These are phyloP conservation scores for Muntiacus muntjak DNA, from an alignment of 2,113 vertebrate species.

Conservation along the genomic window DNA sequence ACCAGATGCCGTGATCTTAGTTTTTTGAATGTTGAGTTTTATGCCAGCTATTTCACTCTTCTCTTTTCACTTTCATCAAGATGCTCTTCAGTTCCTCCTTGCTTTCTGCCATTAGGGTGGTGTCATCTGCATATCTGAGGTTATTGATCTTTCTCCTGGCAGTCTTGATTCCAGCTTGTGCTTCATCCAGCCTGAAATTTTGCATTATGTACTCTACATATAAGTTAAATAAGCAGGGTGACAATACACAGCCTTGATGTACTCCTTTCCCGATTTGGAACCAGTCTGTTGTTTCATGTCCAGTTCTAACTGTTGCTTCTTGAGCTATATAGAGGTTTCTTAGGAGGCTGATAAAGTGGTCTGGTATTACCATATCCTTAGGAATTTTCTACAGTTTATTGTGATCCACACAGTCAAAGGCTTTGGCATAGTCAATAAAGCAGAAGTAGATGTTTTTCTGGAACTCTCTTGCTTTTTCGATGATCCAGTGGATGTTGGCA, in stretches of 20 bases:
- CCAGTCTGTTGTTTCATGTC: background rate
- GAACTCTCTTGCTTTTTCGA: background rate
- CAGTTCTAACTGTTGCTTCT: background rate
- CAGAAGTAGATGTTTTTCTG: background rate
- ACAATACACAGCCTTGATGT: background rate
- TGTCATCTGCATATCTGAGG: background rate
- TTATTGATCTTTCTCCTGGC: background rate
- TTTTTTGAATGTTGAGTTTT: background rate
- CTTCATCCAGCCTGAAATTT: background rate
- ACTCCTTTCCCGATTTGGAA: background rate
- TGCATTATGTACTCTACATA: background rate
- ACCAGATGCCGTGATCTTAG: background rate
- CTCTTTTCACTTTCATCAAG: background rate
- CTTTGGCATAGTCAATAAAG: background rate
- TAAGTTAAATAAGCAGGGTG: background rate
- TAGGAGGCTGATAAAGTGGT: background rate
- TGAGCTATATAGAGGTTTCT: background rate
- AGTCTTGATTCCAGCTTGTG: background rate
- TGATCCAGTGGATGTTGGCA: background rate
- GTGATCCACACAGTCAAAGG: background rate
- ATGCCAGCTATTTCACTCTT: background rate
- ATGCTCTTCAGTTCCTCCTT: background rate
- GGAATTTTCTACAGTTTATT: background rate
- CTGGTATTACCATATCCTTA: background rate
- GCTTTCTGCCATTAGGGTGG: background rate